Base-by-base conservation (phyloP, 2,888 invertebrate species). In the Tribolium freemani region DNA sequence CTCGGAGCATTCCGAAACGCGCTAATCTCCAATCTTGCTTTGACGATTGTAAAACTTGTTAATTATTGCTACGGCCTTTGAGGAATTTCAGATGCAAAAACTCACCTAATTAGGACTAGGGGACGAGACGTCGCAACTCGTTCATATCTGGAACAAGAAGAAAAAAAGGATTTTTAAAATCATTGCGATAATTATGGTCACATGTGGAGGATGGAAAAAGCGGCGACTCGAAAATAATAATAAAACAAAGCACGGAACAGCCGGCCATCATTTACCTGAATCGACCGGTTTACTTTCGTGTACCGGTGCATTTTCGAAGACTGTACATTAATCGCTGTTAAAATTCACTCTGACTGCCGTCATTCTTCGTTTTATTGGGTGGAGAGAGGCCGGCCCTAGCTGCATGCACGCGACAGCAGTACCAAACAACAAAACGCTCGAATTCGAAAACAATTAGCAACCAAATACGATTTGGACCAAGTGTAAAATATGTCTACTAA, bases 241-340 rank as follows among this genome's bases (percentile, higher is more conserved):
- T 48, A 60, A 60, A 60, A 60, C 51, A 53, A 63, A 63, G 63
- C 51, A 63, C 38, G 56, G 44, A 53, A 67, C 66, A 53, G 66
- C 56, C 66, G 56, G 56, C 68, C 69, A 74, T 63, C 73, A 74
- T 78, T 79, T 80, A 80, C 79, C 80, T 79, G 78, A 78, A 77
- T 77, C 78, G 78, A 80, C 80, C 80, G 79, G 80, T 79, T 78
- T 76, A 77, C 77, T 77, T 77, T 76, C 78, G 75, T 79, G 77
- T 77, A 76, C 72, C 69, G 70, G 78, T 75, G 76, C 77, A 78
- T 79, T 79, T 80, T 78, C 75, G 69, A 61, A 72, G 75, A 71
- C 75, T 68, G 75, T 76, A 75, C 78, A 76, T 79, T 78, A 78
- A 76, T 76, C 78, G 76, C 73, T 73, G 76, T 77, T 78, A 78